phyloP scores from a whole-genome alignment of 1,140 invertebrate genomes.

The Trachymyrmex cornetzi region DNA sequence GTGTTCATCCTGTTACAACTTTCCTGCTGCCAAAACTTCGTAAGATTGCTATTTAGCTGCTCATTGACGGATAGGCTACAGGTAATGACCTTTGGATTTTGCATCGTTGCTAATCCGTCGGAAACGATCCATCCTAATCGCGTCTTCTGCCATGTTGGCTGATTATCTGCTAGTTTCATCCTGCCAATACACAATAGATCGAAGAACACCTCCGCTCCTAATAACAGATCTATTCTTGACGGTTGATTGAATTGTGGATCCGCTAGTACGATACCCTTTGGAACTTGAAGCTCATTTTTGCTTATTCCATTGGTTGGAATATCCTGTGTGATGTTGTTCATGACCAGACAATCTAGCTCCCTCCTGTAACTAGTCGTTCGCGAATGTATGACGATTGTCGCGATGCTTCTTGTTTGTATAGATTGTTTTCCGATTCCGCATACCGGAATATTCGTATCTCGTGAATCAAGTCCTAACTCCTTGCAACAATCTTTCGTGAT shows the following conservation, averaged over 20 bases:
- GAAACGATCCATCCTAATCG: neutral
- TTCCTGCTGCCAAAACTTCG: neutral
- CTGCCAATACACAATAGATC: neutral
- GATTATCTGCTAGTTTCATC: neutral
- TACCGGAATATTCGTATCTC: too few relatives aligned
- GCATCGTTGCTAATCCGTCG: too few relatives aligned
- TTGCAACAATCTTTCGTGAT: too few relatives aligned
- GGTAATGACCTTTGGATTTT: neutral
- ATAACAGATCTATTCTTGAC: neutral
- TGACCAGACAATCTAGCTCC: too few relatives aligned
- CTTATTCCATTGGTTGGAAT: too few relatives aligned
- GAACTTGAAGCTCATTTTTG: too few relatives aligned
- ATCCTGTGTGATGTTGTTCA: too few relatives aligned
- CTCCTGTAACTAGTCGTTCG: too few relatives aligned
- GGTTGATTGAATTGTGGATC: neutral
- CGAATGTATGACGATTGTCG: too few relatives aligned
- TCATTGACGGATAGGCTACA: neutral
- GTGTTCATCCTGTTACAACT: neutral
- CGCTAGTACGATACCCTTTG: neutral
- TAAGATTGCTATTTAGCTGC: neutral
- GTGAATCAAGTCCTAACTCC: too few relatives aligned
- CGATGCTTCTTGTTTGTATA: too few relatives aligned
- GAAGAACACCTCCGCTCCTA: neutral
- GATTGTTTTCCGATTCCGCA: too few relatives aligned
- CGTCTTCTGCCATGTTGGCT: neutral